Evolutionary conservation across 2,888 invertebrate genomes (phyloP).

Genomic region (Cosmia pyralina): DNA sequence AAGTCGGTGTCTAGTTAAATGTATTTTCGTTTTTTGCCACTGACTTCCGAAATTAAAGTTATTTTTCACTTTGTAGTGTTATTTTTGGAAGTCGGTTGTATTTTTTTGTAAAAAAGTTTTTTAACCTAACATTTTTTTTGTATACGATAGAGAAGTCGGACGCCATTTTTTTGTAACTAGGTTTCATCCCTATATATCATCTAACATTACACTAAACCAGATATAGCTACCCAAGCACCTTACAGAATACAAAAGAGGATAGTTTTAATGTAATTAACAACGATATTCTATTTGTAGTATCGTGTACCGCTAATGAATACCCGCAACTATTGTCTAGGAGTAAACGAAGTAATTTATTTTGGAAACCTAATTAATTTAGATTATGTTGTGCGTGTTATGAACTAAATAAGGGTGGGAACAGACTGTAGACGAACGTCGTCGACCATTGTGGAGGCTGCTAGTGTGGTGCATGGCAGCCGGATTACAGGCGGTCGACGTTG

Average conservation of each 20-base stretch:
- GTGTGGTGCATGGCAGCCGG: neutral
- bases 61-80: too few species aligned
- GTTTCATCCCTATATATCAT: neutral
- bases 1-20: too few species aligned
- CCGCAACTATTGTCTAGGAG: conserved; percentile 41
- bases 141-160: too few species aligned
- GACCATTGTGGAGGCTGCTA: neutral
- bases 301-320: conserved; percentile 38
- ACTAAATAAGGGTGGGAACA: neutral
- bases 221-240: too few species aligned
- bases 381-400: conserved; percentile 23
- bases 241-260: neutral
- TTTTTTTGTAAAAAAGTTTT: too few species aligned
- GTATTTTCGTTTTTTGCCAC: too few species aligned
- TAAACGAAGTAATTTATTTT: conserved; percentile 36
- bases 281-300: conserved; percentile 18
- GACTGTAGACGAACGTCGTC: neutral
- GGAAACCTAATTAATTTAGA: conserved; percentile 47
- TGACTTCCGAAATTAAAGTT: too few species aligned
- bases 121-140: too few species aligned
- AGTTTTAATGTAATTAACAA: conserved; percentile 44
- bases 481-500: neutral
- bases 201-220: too few species aligned
- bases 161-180: neutral
- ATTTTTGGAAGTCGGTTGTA: too few species aligned